Percentiles rank a stretch among this genome's conserved stretches.
Evolutionary conservation across 1,140 invertebrate genomes (phyloP).

Genomic region (Phymorhynchus buccinoides): DNA sequence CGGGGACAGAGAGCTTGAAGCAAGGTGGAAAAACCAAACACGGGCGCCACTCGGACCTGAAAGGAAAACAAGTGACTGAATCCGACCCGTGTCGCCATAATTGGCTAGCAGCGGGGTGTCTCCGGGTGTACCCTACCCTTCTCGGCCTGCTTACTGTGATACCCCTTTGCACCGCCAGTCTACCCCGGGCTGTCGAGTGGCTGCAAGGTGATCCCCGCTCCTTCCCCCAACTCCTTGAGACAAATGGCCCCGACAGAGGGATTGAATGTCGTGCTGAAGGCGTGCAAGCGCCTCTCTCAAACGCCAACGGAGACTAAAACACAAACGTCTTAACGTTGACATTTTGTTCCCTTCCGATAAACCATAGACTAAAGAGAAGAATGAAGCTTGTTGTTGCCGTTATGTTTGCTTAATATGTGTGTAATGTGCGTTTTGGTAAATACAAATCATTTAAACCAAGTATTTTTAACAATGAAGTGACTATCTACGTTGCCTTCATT

Average conservation of each 20-base stretch:
- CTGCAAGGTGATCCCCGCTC: background rate
- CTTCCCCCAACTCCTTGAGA: background rate
- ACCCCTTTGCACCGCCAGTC: background rate
- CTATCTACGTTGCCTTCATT: no score
- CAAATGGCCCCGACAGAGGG: background rate
- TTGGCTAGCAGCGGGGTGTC: slow-evolving; percentile 20
- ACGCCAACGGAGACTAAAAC: background rate
- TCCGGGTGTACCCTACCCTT: background rate
- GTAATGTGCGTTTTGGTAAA: no score
- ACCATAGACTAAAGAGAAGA: no score
- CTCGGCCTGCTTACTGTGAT: background rate
- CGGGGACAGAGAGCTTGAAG: background rate
- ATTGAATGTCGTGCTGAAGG: slow-evolving; percentile 14
- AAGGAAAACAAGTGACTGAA: slow-evolving; percentile 25
- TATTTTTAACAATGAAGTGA: no score
- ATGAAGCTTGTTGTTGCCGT: no score
- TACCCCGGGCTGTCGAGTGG: background rate
- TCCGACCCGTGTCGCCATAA: slow-evolving; percentile 7
- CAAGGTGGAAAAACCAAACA: slow-evolving; percentile 18
- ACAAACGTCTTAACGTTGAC: no score
- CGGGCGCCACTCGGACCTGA: background rate
- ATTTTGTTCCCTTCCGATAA: no score
- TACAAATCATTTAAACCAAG: no score
- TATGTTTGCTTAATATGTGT: no score
- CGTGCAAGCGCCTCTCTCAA: background rate